A percentile compares a stretch with the other conserved stretches of the same genome.
phyloP scores from a whole-genome alignment of 2,797 vertebrate genomes.

The Prionace glauca region DNA sequence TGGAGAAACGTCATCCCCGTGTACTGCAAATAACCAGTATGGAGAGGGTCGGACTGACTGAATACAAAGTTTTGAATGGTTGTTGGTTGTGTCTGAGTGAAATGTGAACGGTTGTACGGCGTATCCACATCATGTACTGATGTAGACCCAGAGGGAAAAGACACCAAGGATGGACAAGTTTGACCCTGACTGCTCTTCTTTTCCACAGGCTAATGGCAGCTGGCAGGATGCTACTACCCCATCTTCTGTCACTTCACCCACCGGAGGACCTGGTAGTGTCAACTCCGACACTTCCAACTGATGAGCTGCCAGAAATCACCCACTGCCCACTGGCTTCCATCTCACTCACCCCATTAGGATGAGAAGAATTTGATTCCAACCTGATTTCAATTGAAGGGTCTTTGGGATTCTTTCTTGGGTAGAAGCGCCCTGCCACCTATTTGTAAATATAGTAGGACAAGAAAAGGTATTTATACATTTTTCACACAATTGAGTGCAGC shows the following conservation, averaged over 20 bases:
- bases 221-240: conserved; percentile 72
- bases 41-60: neutral
- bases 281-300: conserved; percentile 75
- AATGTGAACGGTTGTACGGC: neutral
- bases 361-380: conserved; percentile 41
- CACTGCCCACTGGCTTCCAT: neutral
- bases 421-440: conserved; percentile 50
- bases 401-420: conserved; percentile 12
- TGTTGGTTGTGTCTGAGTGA: neutral
- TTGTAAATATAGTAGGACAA: conserved; percentile 39
- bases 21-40: neutral
- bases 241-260: conserved; percentile 65
- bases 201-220: conserved; percentile 68
- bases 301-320: conserved; percentile 42
- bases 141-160: neutral
- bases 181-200: conserved; percentile 34
- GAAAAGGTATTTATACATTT: conserved; percentile 44
- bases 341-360: conserved; percentile 42
- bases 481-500: conserved; percentile 41
- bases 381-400: neutral
- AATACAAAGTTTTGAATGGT: neutral
- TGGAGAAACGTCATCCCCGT: neutral
- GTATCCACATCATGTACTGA: too few relatives aligned
- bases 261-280: conserved; percentile 66
- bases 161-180: neutral